These are phyloP conservation scores for Eulemur rubriventer DNA, from an alignment of 2,797 vertebrate species.

Conservation along the genomic window DNA sequence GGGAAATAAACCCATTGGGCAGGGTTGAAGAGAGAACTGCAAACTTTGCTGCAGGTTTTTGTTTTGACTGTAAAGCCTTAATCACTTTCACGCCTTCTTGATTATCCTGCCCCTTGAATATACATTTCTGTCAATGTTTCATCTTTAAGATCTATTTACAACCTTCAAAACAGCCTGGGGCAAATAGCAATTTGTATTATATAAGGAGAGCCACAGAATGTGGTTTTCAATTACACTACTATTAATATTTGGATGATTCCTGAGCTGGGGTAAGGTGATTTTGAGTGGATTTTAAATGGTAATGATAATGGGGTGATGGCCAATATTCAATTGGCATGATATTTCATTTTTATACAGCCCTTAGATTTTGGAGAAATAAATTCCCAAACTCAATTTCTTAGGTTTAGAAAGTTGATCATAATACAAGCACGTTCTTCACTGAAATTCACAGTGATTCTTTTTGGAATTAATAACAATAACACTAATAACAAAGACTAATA, in stretches of 20 bases:
- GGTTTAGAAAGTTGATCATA: neutral
- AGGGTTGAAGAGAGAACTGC: neutral
- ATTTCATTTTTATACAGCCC: neutral
- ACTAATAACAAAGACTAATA: neutral
- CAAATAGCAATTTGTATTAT: conserved; percentile 16
- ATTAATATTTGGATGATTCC: neutral
- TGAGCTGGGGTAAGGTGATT: neutral
- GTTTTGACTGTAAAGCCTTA: neutral
- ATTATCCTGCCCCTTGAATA: conserved; percentile 40
- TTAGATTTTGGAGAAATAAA: neutral
- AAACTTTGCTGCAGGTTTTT: neutral
- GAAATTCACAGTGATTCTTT: neutral
- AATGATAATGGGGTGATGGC: neutral
- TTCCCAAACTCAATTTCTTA: conserved; percentile 7
- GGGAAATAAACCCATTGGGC: neutral
- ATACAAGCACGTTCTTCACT: neutral
- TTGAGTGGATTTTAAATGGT: conserved; percentile 37
- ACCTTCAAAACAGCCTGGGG: conserved; percentile 15
- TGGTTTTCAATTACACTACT: conserved; percentile 12
- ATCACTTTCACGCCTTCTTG: conserved; percentile 39
- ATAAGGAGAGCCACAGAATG: neutral
- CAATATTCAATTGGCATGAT: neutral
- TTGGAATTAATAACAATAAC: neutral
- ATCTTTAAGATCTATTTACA: conserved; percentile 24
- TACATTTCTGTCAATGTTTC: neutral